These are phyloP conservation scores for Lucinisca nassula DNA, from an alignment of 2,888 invertebrate genomes.

Conservation along the genomic window DNA sequence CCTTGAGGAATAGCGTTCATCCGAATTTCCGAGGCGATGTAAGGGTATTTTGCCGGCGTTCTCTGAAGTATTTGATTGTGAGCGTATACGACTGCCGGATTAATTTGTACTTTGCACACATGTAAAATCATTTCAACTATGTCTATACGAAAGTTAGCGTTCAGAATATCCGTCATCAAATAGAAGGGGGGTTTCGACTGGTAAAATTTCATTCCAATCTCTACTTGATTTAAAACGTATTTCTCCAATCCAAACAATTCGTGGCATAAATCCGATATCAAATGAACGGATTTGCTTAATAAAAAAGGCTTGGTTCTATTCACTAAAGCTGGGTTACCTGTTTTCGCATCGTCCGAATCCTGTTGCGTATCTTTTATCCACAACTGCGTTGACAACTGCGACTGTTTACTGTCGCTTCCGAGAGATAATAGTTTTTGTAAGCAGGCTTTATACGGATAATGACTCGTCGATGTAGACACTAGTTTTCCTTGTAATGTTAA, in stretches of 20 bases:
- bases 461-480: neutral
- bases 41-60: conserved; percentile 35
- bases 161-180: conserved; percentile 17
- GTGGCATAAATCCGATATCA: neutral
- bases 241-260: neutral
- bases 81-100: conserved; percentile 32
- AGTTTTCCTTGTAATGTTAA: conserved; percentile 43
- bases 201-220: conserved; percentile 40
- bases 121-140: conserved; percentile 37
- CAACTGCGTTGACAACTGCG: neutral
- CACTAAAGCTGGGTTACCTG: neutral
- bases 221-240: conserved; percentile 32
- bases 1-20: conserved; percentile 33
- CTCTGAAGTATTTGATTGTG: conserved; percentile 15
- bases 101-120: conserved; percentile 18
- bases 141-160: conserved; percentile 31
- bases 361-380: neutral
- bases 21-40: conserved; percentile 19
- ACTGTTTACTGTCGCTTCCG: neutral
- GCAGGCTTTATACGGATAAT: neutral
- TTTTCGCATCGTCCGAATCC: neutral
- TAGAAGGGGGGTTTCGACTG: conserved; percentile 47
- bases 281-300: neutral
- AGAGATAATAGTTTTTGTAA: neutral
- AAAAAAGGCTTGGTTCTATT: conserved; percentile 1